Conservation (phyloP, 1,140 invertebrate genomes). For the Micrasema minimum region DNA sequence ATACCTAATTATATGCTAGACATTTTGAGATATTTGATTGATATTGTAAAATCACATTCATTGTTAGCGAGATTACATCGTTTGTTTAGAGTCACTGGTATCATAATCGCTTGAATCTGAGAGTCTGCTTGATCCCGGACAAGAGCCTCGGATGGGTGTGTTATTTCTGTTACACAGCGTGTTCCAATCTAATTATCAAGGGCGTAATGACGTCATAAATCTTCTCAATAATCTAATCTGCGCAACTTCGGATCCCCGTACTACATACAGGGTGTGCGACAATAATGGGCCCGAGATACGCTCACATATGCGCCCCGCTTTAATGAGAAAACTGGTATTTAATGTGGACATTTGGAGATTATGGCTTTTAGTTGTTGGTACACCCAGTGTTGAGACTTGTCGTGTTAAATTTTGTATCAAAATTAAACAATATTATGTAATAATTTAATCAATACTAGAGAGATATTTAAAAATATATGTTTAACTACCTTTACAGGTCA, state of each 20-base stretch:
- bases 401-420: too few species aligned
- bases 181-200: conserved; percentile 65
- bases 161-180: conserved; percentile 54
- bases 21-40: too few species aligned
- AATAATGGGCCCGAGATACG: conserved; percentile 45
- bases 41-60: too few species aligned
- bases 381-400: conserved; percentile 3
- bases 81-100: too few species aligned
- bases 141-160: conserved; percentile 47
- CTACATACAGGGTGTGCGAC: conserved; percentile 54
- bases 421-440: too few species aligned
- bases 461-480: not conserved
- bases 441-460: too few species aligned
- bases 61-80: too few species aligned
- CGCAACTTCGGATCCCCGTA: conserved; percentile 67
- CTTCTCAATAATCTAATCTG: conserved; percentile 70
- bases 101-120: conserved; percentile 28
- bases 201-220: conserved; percentile 70
- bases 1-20: too few species aligned
- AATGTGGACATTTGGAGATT: conserved; percentile 35
- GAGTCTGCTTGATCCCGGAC: conserved; percentile 26
- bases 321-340: conserved; percentile 44
- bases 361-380: conserved; percentile 33
- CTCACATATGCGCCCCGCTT: conserved; percentile 31
- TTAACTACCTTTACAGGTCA: not conserved